These are phyloP conservation scores for Girardinichthys multiradiatus DNA, from an alignment of 2,113 vertebrate species.

Conservation along the genomic window DNA sequence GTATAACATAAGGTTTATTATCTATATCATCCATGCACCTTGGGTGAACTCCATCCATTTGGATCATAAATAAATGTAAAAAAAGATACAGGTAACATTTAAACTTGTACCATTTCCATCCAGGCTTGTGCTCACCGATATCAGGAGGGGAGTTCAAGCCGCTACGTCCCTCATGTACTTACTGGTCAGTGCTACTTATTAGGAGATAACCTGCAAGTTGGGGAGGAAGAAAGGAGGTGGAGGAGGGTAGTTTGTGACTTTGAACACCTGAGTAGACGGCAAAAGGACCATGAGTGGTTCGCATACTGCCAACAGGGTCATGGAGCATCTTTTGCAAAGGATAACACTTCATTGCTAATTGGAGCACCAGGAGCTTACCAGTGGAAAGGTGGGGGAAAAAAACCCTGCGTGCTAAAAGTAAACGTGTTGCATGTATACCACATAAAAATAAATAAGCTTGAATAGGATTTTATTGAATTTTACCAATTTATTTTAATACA, in stretches of 20 bases:
- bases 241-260: slow-evolving; percentile 86
- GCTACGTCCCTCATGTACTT: slow-evolving; percentile 79
- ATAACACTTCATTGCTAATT: slow-evolving; percentile 87
- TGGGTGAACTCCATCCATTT: too few species aligned
- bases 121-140: slow-evolving; percentile 93
- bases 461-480: too few species aligned
- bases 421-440: too few species aligned
- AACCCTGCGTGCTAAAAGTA: too few species aligned
- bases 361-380: slow-evolving; percentile 92
- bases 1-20: too few species aligned
- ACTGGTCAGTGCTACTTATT: slow-evolving; percentile 92
- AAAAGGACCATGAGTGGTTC: slow-evolving; percentile 85
- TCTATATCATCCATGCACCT: too few species aligned
- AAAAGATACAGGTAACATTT: neutral
- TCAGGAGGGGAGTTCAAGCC: slow-evolving; percentile 80
- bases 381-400: slow-evolving; percentile 87
- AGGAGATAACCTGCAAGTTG: slow-evolving; percentile 85
- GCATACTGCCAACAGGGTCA: slow-evolving; percentile 94
- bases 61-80: neutral
- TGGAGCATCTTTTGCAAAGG: slow-evolving; percentile 89
- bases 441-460: too few species aligned
- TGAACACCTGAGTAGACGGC: slow-evolving; percentile 61
- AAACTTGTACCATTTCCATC: neutral
- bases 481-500: too few species aligned
- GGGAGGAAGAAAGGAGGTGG: slow-evolving; percentile 51